Evolutionary conservation across 2,797 vertebrate genomes (phyloP).

Genomic region (Acanthornis magna): DNA sequence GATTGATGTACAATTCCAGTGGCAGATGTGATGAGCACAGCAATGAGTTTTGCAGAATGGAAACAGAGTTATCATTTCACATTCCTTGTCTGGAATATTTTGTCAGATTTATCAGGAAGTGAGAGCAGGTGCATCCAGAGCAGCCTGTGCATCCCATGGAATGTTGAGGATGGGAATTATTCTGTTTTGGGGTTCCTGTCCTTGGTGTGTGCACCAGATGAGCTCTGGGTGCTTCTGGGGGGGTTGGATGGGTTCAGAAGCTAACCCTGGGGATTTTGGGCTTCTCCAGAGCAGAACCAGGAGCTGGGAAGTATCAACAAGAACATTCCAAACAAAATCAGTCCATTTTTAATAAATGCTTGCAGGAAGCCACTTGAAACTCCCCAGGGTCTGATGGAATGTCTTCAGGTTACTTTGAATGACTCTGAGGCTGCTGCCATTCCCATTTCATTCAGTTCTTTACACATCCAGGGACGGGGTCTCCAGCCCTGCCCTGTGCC

Average conservation of each 20-base stretch:
- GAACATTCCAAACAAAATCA: not conserved
- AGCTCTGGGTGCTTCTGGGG: not conserved
- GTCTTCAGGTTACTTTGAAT: not conserved
- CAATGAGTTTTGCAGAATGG: not conserved
- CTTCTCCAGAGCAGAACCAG: not conserved
- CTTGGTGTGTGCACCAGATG: not conserved
- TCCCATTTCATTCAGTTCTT: not conserved
- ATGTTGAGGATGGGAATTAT: not conserved
- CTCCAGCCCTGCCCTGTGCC: rapidly evolving
- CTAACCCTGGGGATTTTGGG: not conserved
- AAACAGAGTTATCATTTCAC: not conserved
- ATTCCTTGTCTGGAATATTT: not conserved
- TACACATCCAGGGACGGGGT: not conserved
- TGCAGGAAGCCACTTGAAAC: not conserved
- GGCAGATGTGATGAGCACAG: not conserved
- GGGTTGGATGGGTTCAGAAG: not conserved
- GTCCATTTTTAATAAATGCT: not conserved
- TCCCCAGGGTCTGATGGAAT: not conserved
- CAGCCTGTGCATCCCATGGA: not conserved
- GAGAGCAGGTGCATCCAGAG: not conserved
- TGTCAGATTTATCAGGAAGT: not conserved
- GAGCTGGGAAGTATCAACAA: not conserved
- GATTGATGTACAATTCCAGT: not conserved
- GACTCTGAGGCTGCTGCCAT: not conserved
- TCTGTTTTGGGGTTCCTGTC: not conserved